Base-by-base conservation (phyloP, 2,113 vertebrate species). In the Scopus umbretta region DNA sequence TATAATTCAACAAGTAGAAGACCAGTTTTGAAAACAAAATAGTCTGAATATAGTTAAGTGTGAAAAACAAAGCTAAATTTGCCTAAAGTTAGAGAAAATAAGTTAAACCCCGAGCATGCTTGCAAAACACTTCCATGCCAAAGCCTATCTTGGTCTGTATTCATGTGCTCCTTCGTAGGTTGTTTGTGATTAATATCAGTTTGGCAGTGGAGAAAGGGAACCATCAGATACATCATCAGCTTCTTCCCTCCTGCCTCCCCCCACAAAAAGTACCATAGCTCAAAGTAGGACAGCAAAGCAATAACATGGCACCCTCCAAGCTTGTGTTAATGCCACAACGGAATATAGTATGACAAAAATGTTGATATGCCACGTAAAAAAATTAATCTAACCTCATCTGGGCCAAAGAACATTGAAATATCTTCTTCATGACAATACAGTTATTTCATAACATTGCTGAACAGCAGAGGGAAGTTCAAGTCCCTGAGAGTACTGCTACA, bases 41-140 rank as follows among this genome's bases (percentile, higher is more conserved):
- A 70, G 18, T 62, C 73, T 34, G 85, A 92, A 80, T 62, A 83
- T 47, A 83, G 91, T 92, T 66, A 96, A 97, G 80, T 52, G 78
- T 80, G 78, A 95, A 97, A 91, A 95, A 58, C 81, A 94, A 88
- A 85, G n/a, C 36, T 80, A 23, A 58, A 83, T 85, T 91, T 91
- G 70, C 73, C 73, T 66, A 13, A 92, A 89, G 53, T 61, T 72
- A 43, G 86, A 85, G 62, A 71, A 59, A 72, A 82, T 63, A 90
- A 53, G 45, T 30, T 18, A 87, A 94, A 55, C 6, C 25, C 50
- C 45, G 90, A 55, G 47, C 59, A 47, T 3, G 29, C 27, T 90
- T 12, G 5, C 70, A 85, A 89, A 75, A n/a, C 42, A 62, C 12
- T 89, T 83, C 53, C 32, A 75, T 75, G 58, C 29, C 86, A 92